Evolutionary conservation across 2,888 invertebrate species (phyloP), one percentile per base, ranked within the genome.

Genomic region (Lutraria lutraria): DNA sequence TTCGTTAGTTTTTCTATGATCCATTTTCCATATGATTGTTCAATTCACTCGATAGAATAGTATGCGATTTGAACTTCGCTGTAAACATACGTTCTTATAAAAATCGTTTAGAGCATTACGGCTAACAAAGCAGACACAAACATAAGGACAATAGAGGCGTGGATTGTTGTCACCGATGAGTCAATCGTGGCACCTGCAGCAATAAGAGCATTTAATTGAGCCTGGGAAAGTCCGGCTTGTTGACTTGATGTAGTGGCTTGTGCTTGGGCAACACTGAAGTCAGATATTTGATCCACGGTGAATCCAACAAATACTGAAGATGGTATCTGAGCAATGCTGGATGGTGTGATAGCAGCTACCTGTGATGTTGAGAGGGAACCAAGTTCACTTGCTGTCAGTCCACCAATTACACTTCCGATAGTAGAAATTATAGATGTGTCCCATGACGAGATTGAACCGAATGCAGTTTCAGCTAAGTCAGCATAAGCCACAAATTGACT

Each of bases 211-310:
- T 89, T 63, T 2, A 92, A 68, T 85, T 94, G 93, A 29, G 60
- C 89, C n/a, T 88, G 15, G 31, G 85, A 88, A 8, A 94, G 91
- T 25, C 93, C 92, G 54, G 90, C 87, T 60, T 93, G 91, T 86
- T 94, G 94, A 63, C 31, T 81, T 15, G 86, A 76, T 31, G 94
- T 93, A 15, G 92, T 91, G 0, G 94, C 89, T 81, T 92, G 92
- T 19, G 92, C 93, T 79, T 94, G 94, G 63, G 93, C 88, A 6
- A 91, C 88, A 79, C 92, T 92, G 86, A 93, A 93, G 8, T 90
- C 84, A 25, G 88, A 56, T 79, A 94, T 83, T 90, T 94, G 94
- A 29, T 81, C 83, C 16, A 86, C 87, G 0, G 91, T 93, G 81
- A 94, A 93, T 53, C 93, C 93, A 63, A 91, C 92, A 85, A 93